Conservation (phyloP, 2,888 invertebrate species). For the Dimorphilus gyrociliatus region DNA sequence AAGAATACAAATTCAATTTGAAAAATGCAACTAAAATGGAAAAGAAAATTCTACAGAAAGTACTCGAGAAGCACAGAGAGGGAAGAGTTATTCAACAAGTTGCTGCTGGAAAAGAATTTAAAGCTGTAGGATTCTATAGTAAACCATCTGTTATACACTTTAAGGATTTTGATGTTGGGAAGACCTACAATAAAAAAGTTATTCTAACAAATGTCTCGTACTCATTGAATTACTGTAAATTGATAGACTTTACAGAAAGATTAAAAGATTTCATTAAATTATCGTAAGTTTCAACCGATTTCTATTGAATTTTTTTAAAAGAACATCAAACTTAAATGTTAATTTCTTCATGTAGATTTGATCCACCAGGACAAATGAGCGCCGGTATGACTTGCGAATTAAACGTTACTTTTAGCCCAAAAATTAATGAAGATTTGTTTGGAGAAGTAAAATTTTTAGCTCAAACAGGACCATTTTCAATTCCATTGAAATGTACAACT, state of each 20-base stretch:
- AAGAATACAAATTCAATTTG: slow-evolving; percentile 13
- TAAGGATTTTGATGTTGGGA: slow-evolving; percentile 37
- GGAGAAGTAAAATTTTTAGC: slow-evolving; percentile 35
- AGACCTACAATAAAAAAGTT: slow-evolving; percentile 34
- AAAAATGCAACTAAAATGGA: slow-evolving; percentile 32
- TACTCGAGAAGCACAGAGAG: slow-evolving; percentile 25
- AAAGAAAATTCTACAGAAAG: slow-evolving; percentile 26
- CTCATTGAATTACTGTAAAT: slow-evolving; percentile 35
- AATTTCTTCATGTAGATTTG: slow-evolving; percentile 22
- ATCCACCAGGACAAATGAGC: slow-evolving; percentile 37
- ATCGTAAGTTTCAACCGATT: slow-evolving; percentile 18
- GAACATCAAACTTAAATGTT: not conserved
- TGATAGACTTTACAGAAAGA: slow-evolving; percentile 29
- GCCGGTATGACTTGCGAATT: slow-evolving; percentile 37
- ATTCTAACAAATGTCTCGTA: slow-evolving; percentile 36
- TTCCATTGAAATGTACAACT: slow-evolving; percentile 32
- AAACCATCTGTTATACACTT: slow-evolving; percentile 36
- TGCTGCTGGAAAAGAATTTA: slow-evolving; percentile 31
- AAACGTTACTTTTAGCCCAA: slow-evolving; percentile 34
- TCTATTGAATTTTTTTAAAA: not conserved
- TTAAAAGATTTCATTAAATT: slow-evolving; percentile 36
- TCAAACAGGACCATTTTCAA: slow-evolving; percentile 35
- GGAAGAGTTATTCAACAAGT: slow-evolving; percentile 33
- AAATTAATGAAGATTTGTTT: slow-evolving; percentile 35
- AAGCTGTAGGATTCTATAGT: slow-evolving; percentile 33